phyloP scores from a whole-genome alignment of 2,797 vertebrate species.

The Sebastes dallii region DNA sequence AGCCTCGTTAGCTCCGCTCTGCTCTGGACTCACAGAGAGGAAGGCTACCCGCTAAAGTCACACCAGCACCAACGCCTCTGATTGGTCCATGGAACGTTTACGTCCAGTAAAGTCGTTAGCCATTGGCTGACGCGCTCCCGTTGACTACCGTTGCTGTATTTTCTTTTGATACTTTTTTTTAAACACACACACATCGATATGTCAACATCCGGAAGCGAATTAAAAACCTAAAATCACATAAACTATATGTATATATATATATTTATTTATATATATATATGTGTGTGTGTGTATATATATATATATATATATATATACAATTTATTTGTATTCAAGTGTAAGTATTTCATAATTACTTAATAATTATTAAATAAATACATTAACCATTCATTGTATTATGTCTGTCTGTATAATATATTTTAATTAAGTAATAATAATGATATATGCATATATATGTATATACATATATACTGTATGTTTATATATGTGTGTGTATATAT shows the following conservation, averaged over 20 bases:
- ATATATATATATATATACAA: too few species aligned
- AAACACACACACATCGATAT: background rate
- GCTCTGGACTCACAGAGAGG: background rate
- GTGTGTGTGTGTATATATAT: too few species aligned
- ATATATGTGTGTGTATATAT: too few species aligned
- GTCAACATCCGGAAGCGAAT: background rate
- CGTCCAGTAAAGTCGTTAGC: conserved; percentile 32
- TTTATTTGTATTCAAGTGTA: rapidly evolving
- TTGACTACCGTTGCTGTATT: background rate
- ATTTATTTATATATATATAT: too few species aligned
- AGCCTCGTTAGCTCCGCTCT: conserved; percentile 18
- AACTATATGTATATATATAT: background rate
- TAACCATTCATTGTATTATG: background rate
- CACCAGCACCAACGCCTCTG: conserved; percentile 19
- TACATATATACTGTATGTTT: too few species aligned
- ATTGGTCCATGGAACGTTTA: conserved; percentile 47
- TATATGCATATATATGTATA: too few species aligned
- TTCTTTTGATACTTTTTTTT: background rate
- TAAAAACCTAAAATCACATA: background rate
- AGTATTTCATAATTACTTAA: too few species aligned
- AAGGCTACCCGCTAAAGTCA: background rate
- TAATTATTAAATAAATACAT: background rate
- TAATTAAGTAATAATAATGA: too few species aligned
- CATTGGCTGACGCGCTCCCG: conserved; percentile 50
- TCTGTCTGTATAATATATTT: too few species aligned